phyloP scores from a whole-genome alignment of 1,140 invertebrate species.

The Wasmannia auropunctata region DNA sequence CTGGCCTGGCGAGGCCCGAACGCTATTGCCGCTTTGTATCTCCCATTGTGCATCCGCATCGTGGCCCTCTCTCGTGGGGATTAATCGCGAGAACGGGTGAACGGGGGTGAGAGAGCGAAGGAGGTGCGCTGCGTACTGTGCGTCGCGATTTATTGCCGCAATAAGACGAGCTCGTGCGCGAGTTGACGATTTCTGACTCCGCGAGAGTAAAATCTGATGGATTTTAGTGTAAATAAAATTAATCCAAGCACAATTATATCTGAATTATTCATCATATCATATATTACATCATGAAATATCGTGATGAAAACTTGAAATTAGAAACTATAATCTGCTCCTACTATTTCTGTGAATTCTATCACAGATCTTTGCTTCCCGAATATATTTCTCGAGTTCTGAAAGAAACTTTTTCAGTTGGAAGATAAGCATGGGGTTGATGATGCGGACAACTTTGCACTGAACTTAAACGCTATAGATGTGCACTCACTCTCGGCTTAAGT shows the following conservation, averaged over 20 bases:
- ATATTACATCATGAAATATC: background rate
- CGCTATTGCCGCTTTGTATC: slow-evolving; percentile 66
- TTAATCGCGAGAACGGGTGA: slow-evolving; percentile 62
- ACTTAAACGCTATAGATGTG: background rate
- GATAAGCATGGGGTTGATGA: background rate
- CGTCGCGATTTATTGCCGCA: slow-evolving; percentile 66
- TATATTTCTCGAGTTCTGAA: background rate
- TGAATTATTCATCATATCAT: too few relatives aligned
- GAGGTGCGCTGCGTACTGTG: slow-evolving; percentile 48
- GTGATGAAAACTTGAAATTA: background rate
- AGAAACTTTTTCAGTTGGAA: background rate
- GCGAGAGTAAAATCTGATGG: background rate
- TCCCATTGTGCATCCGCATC: slow-evolving; percentile 50
- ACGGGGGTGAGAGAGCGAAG: slow-evolving; percentile 34
- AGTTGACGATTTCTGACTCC: background rate
- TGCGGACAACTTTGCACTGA: background rate
- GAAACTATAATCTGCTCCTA: background rate
- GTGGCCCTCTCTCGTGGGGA: slow-evolving; percentile 62
- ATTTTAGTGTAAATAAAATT: background rate
- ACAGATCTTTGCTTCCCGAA: background rate
- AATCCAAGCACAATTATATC: background rate
- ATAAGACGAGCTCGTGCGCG: slow-evolving; percentile 63
- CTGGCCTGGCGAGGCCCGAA: slow-evolving; percentile 43
- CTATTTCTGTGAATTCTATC: background rate
- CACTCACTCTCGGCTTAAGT: background rate